These are phyloP conservation scores for Samia ricini DNA, from an alignment of 1,140 invertebrate species.

Conservation along the genomic window DNA sequence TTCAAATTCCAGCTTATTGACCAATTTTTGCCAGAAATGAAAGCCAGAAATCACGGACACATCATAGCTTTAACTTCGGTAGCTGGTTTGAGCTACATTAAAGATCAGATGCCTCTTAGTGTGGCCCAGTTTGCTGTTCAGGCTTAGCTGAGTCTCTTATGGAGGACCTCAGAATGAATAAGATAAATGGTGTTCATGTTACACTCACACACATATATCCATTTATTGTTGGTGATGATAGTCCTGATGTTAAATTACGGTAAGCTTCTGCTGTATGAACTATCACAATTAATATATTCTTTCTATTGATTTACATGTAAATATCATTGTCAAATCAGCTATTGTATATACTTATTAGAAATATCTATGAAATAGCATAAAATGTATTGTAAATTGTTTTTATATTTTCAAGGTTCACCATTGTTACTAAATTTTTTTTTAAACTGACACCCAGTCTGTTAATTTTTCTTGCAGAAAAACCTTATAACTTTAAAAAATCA, in stretches of 20 bases:
- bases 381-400: too few species aligned
- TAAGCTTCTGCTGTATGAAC: constrained; percentile 37
- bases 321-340: background rate
- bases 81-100: constrained; percentile 82
- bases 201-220: constrained; percentile 81
- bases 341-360: too few species aligned
- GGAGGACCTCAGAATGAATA: constrained; percentile 78
- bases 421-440: too few species aligned
- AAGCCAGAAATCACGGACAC: constrained; percentile 81
- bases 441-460: too few species aligned
- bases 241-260: constrained; percentile 79
- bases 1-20: constrained; percentile 79
- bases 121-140: constrained; percentile 86
- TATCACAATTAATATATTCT: background rate
- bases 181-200: constrained; percentile 77
- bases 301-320: background rate
- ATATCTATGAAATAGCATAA: too few species aligned
- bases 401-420: too few species aligned
- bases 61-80: constrained; percentile 85
- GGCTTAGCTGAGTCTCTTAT: constrained; percentile 80
- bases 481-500: too few species aligned
- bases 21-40: constrained; percentile 83
- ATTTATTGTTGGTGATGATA: constrained; percentile 79
- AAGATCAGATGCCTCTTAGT: constrained; percentile 81
- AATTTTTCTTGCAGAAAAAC: too few species aligned